These are phyloP conservation scores for Fopius arisanus DNA, from an alignment of 1,140 invertebrate species.

Conservation along the genomic window DNA sequence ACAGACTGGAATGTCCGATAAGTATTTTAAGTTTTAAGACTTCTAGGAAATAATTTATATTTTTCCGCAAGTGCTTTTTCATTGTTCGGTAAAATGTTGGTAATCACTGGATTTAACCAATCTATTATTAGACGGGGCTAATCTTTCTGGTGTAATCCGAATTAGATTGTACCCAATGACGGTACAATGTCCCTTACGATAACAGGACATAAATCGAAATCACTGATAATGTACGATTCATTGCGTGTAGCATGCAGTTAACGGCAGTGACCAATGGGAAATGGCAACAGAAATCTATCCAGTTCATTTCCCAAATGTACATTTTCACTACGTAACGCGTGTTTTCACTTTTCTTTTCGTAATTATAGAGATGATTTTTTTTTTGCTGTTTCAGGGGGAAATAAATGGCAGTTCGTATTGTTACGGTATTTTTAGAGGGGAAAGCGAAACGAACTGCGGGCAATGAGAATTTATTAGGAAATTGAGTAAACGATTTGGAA, in stretches of 20 bases:
- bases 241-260: conserved; percentile 7
- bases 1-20: not conserved
- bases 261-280: not conserved
- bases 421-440: not conserved
- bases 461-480: not conserved
- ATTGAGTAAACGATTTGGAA: not conserved
- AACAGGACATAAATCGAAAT: conserved; percentile 54
- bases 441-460: not conserved
- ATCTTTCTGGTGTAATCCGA: conserved; percentile 52
- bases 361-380: not conserved
- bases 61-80: not conserved
- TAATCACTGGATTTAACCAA: conserved; percentile 20
- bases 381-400: not conserved
- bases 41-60: not conserved
- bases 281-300: not conserved
- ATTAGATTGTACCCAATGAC: conserved; percentile 45
- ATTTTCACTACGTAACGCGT: not conserved
- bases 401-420: not conserved
- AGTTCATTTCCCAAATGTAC: not conserved
- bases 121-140: conserved; percentile 46
- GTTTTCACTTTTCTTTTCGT: not conserved
- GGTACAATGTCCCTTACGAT: conserved; percentile 51
- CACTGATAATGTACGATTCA: conserved; percentile 48
- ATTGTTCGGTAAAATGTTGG: not conserved
- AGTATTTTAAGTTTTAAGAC: not conserved